These are phyloP conservation scores for Pelmatolapia mariae DNA, from an alignment of 2,113 vertebrate species.

Conservation along the genomic window DNA sequence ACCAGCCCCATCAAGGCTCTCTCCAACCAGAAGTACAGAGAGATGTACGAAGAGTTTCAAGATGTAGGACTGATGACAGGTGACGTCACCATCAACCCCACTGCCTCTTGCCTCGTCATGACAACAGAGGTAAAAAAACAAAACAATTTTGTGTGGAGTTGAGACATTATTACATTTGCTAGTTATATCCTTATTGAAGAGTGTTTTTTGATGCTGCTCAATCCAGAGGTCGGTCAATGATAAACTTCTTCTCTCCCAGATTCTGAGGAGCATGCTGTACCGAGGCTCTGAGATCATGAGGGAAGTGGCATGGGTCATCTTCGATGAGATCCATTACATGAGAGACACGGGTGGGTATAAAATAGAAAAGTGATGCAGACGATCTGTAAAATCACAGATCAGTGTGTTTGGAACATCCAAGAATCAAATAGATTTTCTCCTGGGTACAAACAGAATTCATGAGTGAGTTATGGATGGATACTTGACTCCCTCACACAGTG, in stretches of 20 bases:
- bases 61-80: conserved; percentile 98
- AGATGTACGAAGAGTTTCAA: conserved; percentile 99
- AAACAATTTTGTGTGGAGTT: neutral
- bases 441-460: neutral
- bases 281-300: conserved; percentile 98
- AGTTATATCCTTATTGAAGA: neutral
- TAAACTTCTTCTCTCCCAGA: conserved; percentile 63
- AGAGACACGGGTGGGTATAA: conserved; percentile 84
- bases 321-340: conserved; percentile 99
- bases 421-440: neutral
- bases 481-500: neutral
- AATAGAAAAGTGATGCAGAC: neutral
- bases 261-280: conserved; percentile 97
- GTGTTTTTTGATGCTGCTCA: neutral
- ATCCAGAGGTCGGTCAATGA: neutral
- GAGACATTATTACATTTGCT: neutral
- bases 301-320: conserved; percentile 96
- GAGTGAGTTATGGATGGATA: neutral
- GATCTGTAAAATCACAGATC: neutral
- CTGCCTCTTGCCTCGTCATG: conserved; percentile 97
- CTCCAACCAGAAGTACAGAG: conserved; percentile 98
- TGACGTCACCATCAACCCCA: conserved; percentile 98
- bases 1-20: conserved; percentile 98
- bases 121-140: conserved; percentile 86
- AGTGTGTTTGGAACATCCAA: neutral